Evolutionary conservation across 2,113 vertebrate species (phyloP).

Genomic region (Micronycteris hirsuta): DNA sequence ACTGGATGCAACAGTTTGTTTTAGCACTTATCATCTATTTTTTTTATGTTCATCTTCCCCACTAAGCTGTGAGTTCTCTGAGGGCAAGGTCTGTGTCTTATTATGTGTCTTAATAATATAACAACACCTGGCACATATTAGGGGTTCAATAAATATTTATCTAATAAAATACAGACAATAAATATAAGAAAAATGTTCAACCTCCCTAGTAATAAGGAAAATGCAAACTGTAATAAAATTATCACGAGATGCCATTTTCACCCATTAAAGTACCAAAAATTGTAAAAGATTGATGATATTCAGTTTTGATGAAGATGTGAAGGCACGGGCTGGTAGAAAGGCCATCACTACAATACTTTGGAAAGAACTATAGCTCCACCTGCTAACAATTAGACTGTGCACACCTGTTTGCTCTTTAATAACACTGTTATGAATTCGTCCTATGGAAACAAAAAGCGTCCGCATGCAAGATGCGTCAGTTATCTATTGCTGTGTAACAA

Average conservation of each 20-base stretch:
- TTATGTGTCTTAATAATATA: background rate
- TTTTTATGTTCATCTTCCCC: background rate
- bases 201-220: background rate
- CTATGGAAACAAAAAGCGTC: background rate
- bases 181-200: background rate
- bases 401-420: background rate
- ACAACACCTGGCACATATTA: background rate
- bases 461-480: background rate
- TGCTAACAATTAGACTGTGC: background rate
- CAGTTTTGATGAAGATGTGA: background rate
- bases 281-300: background rate
- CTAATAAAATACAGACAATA: background rate
- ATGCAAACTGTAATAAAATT: background rate
- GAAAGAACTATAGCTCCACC: background rate
- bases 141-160: background rate
- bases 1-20: background rate
- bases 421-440: background rate
- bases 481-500: background rate
- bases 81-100: background rate
- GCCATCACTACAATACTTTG: background rate
- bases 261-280: background rate
- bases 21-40: background rate
- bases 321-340: background rate
- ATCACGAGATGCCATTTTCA: background rate
- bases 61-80: background rate